These are phyloP conservation scores for Nycticorax nycticorax DNA, from an alignment of 2,113 vertebrate species.

Conservation along the genomic window DNA sequence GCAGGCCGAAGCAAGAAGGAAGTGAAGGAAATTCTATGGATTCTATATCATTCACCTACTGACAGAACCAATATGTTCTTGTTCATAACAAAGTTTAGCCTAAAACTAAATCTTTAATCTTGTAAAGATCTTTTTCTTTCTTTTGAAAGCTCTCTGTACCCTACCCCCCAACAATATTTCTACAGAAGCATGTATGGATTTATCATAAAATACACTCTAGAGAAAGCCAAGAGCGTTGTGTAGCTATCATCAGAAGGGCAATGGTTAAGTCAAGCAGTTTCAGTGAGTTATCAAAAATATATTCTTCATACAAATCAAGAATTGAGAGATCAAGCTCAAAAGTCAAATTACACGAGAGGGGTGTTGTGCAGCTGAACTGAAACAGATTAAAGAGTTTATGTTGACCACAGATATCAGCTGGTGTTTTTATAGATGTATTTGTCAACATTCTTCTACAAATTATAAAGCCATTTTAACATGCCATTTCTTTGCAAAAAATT, in stretches of 20 bases:
- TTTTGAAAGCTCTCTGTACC: not conserved
- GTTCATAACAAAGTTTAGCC: not conserved
- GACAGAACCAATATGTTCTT: not conserved
- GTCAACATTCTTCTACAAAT: not conserved
- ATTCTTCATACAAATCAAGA: slow-evolving; percentile 64
- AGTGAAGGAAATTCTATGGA: not conserved
- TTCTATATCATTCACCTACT: not conserved
- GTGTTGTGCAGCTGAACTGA: slow-evolving; percentile 25
- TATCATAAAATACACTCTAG: slow-evolving; percentile 58
- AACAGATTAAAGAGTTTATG: slow-evolving; percentile 23
- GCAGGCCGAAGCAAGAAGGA: not conserved
- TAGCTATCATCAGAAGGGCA: slow-evolving; percentile 57
- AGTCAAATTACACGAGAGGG: slow-evolving; percentile 59
- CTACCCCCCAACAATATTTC: not conserved
- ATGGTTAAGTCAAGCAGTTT: slow-evolving; percentile 28
- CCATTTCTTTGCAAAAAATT: no score
- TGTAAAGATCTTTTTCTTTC: not conserved
- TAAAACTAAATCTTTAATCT: not conserved
- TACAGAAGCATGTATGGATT: slow-evolving; percentile 44
- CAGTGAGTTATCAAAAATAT: slow-evolving; percentile 65
- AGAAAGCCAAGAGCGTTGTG: slow-evolving; percentile 44
- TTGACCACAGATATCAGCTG: not conserved
- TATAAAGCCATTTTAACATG: not conserved
- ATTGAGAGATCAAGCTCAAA: slow-evolving; percentile 65
- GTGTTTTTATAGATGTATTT: not conserved